Evolutionary conservation across 1,140 invertebrate species (phyloP), one percentile per base, ranked within the genome.

Genomic region (Formica selysi): DNA sequence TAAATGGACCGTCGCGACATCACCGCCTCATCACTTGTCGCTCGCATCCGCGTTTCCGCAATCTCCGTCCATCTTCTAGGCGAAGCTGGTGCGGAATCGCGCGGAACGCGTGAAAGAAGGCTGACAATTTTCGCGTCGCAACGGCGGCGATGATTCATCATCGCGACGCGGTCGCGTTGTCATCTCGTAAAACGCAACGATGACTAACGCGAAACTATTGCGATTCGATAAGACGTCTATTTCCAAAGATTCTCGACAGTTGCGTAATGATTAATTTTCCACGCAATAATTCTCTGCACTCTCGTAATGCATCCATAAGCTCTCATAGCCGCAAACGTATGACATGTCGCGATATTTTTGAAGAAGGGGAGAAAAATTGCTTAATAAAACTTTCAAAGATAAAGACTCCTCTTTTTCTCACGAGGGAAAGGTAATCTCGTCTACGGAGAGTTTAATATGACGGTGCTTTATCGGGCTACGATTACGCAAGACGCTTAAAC

Each of bases 401-500:
- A 32, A 78, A 26, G 19, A 51, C 16, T 5, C 36, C 11, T n/a
- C 64, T 22, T 13, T 22, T 26, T 32, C 19, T 29, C 62, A 7
- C 44, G 62, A 38, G 44, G 11, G 7, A 13, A 59, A 26, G 68
- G 38, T 68, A 68, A 68, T 68, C 26, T 41, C 22, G 22, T 57
- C 48, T 22, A 16, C 22, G 32, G 36, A 57, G 16, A 16, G 11
- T 41, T 41, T 29, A 13, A 54, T 26, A 22, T 13, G 22, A 22
- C 8, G 26, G 16, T 19, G n/a, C 19, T 78, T 76, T 85, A 84
- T 83, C 76, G 85, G 64, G n/a, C 76, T 59, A 44, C 71, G 64
- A 89, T 87, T 88, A 86, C 68, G 61, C 86, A 76, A 86, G 74
- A 80, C 81, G 74, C 74, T 84, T 65, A 61, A 71, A 87, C 87